These are phyloP conservation scores for Cheirogaleus medius DNA, from an alignment of 2,113 vertebrate genomes.

Conservation along the genomic window DNA sequence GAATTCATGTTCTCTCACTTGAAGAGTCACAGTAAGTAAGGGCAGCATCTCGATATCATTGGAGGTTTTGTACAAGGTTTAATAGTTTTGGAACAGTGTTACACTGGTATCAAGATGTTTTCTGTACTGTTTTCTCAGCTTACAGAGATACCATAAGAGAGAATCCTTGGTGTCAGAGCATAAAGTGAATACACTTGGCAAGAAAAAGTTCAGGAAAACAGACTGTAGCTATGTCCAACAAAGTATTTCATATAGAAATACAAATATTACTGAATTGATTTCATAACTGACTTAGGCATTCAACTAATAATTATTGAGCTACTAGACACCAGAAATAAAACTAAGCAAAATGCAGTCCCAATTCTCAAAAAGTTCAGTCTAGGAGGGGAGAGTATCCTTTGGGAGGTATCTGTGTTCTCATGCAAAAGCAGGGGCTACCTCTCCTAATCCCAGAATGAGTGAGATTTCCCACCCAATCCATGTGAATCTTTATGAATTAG, in stretches of 20 bases:
- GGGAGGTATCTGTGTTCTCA: not conserved
- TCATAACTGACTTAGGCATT: not conserved
- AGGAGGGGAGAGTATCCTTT: not conserved
- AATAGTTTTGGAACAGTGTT: not conserved
- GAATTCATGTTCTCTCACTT: not conserved
- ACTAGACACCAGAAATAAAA: not conserved
- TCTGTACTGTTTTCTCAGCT: not conserved
- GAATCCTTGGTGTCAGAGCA: not conserved
- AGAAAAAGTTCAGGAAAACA: not conserved
- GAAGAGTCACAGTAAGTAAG: not conserved
- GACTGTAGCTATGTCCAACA: not conserved
- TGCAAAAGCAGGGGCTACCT: not conserved
- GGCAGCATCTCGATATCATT: not conserved
- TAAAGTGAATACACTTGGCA: not conserved
- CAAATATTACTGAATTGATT: not conserved
- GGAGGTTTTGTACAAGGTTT: not conserved
- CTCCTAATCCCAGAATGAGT: not conserved
- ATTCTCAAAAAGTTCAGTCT: not conserved
- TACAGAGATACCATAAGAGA: not conserved
- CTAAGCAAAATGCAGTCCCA: not conserved
- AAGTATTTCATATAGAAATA: not conserved
- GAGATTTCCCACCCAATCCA: not conserved
- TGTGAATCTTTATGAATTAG: not conserved
- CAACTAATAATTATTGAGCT: not conserved
- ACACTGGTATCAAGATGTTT: not conserved